Evolutionary conservation across 2,797 vertebrate genomes (phyloP).

Genomic region (Danionella dracula): DNA sequence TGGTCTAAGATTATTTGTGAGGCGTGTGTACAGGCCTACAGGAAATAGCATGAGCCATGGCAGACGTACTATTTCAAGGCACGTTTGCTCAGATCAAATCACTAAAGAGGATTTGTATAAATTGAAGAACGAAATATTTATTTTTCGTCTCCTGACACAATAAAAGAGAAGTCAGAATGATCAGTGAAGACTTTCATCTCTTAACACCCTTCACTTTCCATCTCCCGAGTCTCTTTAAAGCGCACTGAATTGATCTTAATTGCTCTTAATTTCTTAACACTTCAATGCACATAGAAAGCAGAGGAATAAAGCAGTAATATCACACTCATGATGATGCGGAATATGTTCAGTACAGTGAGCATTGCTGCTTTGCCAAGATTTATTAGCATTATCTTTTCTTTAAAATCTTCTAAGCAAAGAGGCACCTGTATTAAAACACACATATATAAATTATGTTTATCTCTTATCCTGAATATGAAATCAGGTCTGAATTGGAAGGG

Average conservation of each 20-base stretch:
- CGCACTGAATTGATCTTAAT: constrained; percentile 40
- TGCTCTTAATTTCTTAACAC: constrained; percentile 34
- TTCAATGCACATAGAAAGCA: constrained; percentile 9
- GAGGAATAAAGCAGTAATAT: neutral
- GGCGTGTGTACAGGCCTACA: neutral
- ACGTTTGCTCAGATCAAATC: constrained; percentile 9
- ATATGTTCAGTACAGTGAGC: too few relatives aligned
- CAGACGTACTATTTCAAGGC: neutral
- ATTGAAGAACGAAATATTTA: constrained; percentile 26
- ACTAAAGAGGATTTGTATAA: neutral
- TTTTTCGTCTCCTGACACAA: constrained; percentile 34
- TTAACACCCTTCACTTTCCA: constrained; percentile 5
- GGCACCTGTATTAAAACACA: constrained; percentile 44
- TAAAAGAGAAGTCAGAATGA: constrained; percentile 35
- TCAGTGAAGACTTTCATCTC: constrained; percentile 36
- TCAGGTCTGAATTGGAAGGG: constrained; percentile 58
- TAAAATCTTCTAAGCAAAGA: constrained; percentile 24
- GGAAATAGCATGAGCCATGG: constrained; percentile 2
- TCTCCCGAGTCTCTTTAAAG: constrained; percentile 20
- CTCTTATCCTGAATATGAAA: constrained; percentile 51
- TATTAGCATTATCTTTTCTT: constrained; percentile 15
- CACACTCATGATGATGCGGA: neutral
- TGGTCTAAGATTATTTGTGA: neutral
- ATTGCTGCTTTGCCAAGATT: neutral
- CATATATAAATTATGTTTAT: constrained; percentile 43